Evolutionary conservation across 1,140 invertebrate genomes (phyloP).

Genomic region (Maconellicoccus hirsutus): DNA sequence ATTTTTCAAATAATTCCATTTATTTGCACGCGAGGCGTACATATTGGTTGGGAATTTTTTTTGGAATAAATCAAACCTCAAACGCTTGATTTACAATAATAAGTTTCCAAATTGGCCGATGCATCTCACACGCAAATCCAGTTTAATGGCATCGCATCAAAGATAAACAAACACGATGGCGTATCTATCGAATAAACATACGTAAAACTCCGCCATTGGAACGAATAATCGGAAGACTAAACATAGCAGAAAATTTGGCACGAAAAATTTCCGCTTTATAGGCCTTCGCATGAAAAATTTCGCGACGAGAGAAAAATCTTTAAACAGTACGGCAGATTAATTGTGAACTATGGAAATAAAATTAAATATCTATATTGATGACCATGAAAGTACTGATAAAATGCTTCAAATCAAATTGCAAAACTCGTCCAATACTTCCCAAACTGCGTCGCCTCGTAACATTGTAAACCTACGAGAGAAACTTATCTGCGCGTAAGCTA

Average conservation of each 20-base stretch:
- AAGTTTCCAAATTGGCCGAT: no score
- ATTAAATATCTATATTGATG: neutral
- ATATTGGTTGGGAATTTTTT: no score
- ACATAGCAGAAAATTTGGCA: neutral
- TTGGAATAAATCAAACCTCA: no score
- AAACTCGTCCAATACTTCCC: neutral
- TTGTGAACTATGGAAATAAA: neutral
- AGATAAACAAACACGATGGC: neutral
- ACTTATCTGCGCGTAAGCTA: no score
- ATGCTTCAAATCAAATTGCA: slow-evolving; percentile 9
- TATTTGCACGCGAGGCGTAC: no score
- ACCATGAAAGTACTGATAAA: slow-evolving; percentile 5
- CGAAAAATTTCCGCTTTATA: neutral
- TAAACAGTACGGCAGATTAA: neutral
- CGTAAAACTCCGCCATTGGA: no score
- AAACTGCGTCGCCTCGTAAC: neutral
- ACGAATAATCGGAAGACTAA: neutral
- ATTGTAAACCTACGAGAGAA: no score
- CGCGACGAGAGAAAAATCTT: no score
- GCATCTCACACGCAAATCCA: neutral
- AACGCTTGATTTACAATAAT: no score
- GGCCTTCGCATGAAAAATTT: no score
- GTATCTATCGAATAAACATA: neutral
- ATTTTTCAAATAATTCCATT: no score
- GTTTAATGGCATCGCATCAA: neutral